Percentiles rank a stretch among this genome's conserved stretches.
Conservation (phyloP, 2,888 invertebrate genomes). For the Smittia aterrima region DNA sequence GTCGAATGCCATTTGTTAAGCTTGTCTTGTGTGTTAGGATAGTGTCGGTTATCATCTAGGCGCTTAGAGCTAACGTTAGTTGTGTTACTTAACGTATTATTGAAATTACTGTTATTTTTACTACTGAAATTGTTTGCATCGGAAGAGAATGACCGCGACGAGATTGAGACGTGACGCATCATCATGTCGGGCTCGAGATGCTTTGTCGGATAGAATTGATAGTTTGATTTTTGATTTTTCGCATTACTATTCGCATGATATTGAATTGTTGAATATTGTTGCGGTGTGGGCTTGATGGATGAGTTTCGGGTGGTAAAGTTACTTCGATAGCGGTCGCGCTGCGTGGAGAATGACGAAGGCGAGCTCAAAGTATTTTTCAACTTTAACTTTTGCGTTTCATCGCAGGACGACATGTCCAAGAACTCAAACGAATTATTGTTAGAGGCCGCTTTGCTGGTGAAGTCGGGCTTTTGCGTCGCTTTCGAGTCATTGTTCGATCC, state of each 20-base stretch:
- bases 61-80: conserved; percentile 14
- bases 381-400: conserved; percentile 24
- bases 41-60: conserved; percentile 7
- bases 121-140: conserved; percentile 10
- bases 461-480: neutral
- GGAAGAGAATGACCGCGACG: conserved; percentile 1
- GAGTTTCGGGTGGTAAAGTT: neutral
- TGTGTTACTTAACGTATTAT: neutral
- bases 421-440: conserved; percentile 20
- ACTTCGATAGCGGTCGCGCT: conserved; percentile 2
- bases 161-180: neutral
- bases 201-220: neutral
- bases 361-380: conserved; percentile 17
- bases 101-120: conserved; percentile 14
- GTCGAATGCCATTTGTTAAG: conserved; percentile 11
- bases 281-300: conserved; percentile 1
- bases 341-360: neutral
- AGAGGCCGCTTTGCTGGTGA: conserved; percentile 6
- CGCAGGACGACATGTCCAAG: conserved; percentile 20
- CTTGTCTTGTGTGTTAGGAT: conserved; percentile 16
- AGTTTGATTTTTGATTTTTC: conserved; percentile 18
- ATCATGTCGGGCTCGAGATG: neutral
- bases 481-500: neutral
- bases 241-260: neutral
- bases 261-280: conserved; percentile 17